These are phyloP conservation scores for Aquatica leii DNA, from an alignment of 2,888 invertebrate genomes.

Conservation along the genomic window DNA sequence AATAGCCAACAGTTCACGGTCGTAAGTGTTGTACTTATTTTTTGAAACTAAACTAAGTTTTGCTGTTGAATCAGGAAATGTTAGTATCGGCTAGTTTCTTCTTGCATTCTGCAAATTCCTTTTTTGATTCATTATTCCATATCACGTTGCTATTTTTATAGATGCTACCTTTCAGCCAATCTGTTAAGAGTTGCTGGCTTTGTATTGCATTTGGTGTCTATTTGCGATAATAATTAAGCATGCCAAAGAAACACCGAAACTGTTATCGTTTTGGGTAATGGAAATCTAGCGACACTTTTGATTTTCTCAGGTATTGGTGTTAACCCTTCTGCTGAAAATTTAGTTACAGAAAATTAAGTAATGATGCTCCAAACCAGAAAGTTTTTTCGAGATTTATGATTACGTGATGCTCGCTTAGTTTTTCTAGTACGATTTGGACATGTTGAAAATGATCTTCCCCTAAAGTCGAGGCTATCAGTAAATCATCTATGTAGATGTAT, in stretches of 20 bases:
- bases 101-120: constrained; percentile 13
- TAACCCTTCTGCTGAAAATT: constrained; percentile 47
- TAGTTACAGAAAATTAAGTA: too few relatives aligned
- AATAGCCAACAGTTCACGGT: not conserved
- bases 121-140: constrained; percentile 39
- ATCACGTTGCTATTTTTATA: constrained; percentile 28
- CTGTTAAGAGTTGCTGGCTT: constrained; percentile 48
- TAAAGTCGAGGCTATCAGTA: constrained; percentile 44
- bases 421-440: constrained; percentile 44
- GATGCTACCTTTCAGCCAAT: constrained; percentile 47
- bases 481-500: too few relatives aligned
- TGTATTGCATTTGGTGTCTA: constrained; percentile 52
- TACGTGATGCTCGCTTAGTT: too few relatives aligned
- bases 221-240: constrained; percentile 52
- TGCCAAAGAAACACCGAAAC: constrained; percentile 48
- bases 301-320: too few relatives aligned
- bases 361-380: too few relatives aligned
- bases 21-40: not conserved
- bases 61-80: constrained; percentile 42
- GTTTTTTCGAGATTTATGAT: too few relatives aligned
- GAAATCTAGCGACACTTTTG: constrained; percentile 44
- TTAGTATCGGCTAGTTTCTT: constrained; percentile 28
- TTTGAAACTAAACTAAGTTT: constrained; percentile 42
- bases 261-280: constrained; percentile 42
- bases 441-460: constrained; percentile 45